These are phyloP conservation scores for Hiodon alosoides DNA, from an alignment of 2,113 vertebrate species.

Conservation along the genomic window DNA sequence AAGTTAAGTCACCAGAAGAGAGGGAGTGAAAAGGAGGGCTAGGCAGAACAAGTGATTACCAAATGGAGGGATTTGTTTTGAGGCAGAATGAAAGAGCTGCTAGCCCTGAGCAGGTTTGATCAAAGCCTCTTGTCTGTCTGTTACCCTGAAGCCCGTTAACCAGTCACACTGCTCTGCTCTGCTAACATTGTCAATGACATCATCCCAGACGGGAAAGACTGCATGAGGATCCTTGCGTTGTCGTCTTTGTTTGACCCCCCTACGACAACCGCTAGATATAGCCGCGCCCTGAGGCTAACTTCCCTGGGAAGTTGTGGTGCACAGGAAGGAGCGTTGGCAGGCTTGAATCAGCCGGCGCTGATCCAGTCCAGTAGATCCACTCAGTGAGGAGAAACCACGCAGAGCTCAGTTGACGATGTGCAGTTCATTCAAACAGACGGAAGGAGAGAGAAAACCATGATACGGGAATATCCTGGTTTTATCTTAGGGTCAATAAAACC, in stretches of 20 bases:
- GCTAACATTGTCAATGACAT: not conserved
- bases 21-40: conserved; percentile 18
- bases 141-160: not conserved
- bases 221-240: conserved; percentile 29
- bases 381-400: conserved; percentile 43
- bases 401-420: not conserved
- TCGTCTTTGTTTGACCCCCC: conserved; percentile 37
- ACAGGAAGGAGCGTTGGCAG: conserved; percentile 58
- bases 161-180: not conserved
- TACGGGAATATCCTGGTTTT: too few relatives aligned
- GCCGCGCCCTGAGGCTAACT: conserved; percentile 41
- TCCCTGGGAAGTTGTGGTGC: conserved; percentile 47
- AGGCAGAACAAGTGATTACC: too few relatives aligned
- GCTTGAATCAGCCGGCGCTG: conserved; percentile 56
- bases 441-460: not conserved
- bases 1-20: conserved; percentile 29
- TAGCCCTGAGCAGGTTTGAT: conserved; percentile 14
- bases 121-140: conserved; percentile 20
- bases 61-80: too few relatives aligned
- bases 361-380: conserved; percentile 51
- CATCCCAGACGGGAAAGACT: not conserved
- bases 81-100: too few relatives aligned
- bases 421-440: not conserved
- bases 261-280: conserved; percentile 24
- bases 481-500: too few relatives aligned